Base-by-base conservation (phyloP, 2,113 vertebrate species). In the Jaculus jaculus region DNA sequence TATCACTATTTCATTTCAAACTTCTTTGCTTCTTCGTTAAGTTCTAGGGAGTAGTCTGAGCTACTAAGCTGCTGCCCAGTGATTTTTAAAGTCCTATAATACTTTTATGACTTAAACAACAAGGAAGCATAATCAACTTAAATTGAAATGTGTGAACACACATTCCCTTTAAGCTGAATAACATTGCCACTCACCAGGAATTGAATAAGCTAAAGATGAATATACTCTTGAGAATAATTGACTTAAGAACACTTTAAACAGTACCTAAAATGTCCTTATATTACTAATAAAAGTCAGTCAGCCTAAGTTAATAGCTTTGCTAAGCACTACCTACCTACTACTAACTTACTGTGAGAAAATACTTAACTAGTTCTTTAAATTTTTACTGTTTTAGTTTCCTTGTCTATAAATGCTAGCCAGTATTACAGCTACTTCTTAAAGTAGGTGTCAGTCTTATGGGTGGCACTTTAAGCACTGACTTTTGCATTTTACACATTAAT, bases 161-260 rank as follows among this genome's bases (percentile, higher is more conserved):
- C 58, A 89, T 95, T 95, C 90, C 28, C 65, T 82, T 79, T 91
- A 90, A 93, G 75, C 2, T 47, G 47, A 94, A 87, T 51, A 74
- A 93, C 86, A 86, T 51, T 80, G 20, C 82, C 47, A 88, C 34
- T 32, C 37, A 82, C 26, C n/a, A 90, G 60, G 51, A 90, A 79
- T 9, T 90, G 54, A 90, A 68, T 84, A 90, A 87, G 47, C 30
- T 92, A 72, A 96, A 47, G 51, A 79, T 75, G 32, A 13, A 80
- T 83, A 54, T 58, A 92, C 47, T 92, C 47, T 90, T 87, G 65
- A 81, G 68, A 18, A 92, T 81, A 63, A 71, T 84, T 54, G 66
- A 85, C 13, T 83, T 21, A 72, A 71, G 79, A 74, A 65, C 79
- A 93, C 81, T 91, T 82, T 96, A 81, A 87, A 82, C 3, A 85